Evolutionary conservation across 2,888 invertebrate genomes (phyloP).

Genomic region (Eristalis arbustorum): DNA sequence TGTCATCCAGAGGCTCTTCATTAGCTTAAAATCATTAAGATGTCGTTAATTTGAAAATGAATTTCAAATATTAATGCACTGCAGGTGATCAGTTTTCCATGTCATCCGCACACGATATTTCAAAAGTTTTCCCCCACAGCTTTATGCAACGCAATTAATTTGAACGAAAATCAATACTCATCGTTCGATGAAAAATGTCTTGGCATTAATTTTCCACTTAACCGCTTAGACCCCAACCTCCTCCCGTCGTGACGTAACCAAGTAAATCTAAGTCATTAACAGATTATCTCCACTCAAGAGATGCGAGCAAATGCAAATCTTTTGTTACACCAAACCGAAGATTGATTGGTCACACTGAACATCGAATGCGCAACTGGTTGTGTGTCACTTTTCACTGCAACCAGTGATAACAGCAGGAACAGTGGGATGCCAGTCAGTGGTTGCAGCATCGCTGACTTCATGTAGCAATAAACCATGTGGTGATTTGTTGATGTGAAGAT

Average conservation of each 20-base stretch:
- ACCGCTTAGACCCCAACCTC: background rate
- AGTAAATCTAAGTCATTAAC: background rate
- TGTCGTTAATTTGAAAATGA: too few relatives aligned
- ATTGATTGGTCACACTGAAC: background rate
- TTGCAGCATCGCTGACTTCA: background rate
- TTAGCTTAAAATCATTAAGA: too few relatives aligned
- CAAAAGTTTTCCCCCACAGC: background rate
- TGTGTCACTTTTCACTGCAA: background rate
- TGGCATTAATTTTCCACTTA: background rate
- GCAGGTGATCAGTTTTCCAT: background rate
- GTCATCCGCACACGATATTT: background rate
- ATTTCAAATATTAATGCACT: background rate
- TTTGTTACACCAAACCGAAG: background rate
- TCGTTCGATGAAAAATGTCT: background rate
- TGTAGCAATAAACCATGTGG: too few relatives aligned
- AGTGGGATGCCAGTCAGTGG: background rate
- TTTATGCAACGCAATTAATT: background rate
- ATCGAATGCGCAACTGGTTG: background rate
- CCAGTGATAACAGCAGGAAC: background rate
- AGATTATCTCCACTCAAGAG: background rate
- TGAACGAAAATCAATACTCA: background rate
- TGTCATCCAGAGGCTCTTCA: too few relatives aligned
- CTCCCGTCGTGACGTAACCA: background rate
- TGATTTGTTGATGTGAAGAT: too few relatives aligned
- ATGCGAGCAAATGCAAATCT: background rate